Evolutionary conservation across 92 coral and sea anemone genomes (phyloP).

Genomic region (Zoanthus solanderi): DNA sequence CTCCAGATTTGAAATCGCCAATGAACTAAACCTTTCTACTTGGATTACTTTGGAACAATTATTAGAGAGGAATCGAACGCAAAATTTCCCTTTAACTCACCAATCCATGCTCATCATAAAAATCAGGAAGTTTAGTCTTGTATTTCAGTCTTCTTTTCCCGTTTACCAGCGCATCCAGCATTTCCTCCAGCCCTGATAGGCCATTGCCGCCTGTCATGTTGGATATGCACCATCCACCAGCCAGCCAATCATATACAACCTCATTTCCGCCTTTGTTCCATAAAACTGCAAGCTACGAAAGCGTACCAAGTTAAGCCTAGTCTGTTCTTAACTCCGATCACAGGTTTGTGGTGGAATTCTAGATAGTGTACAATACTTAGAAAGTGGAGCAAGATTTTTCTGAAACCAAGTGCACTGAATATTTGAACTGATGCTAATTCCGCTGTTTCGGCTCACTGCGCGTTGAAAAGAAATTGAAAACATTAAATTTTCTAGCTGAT

Average conservation of each 20-base stretch:
- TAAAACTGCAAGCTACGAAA: slow-evolving; percentile 73
- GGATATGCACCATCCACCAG: slow-evolving; percentile 88
- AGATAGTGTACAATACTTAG: background rate
- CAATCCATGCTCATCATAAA: slow-evolving; percentile 87
- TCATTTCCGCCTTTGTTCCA: slow-evolving; percentile 90
- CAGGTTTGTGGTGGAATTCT: background rate
- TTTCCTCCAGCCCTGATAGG: slow-evolving; percentile 61
- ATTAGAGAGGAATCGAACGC: background rate
- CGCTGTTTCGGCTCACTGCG: too few species aligned
- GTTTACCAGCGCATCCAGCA: slow-evolving; percentile 65
- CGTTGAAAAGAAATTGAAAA: too few species aligned
- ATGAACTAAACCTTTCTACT: too few species aligned
- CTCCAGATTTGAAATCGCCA: too few species aligned
- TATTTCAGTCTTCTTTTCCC: slow-evolving; percentile 78
- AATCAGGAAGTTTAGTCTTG: slow-evolving; percentile 62
- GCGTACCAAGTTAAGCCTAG: background rate
- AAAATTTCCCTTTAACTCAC: slow-evolving; percentile 52
- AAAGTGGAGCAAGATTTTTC: too few species aligned
- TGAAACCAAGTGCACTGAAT: too few species aligned
- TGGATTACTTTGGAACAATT: background rate
- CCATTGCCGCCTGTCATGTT: slow-evolving; percentile 53
- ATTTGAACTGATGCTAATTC: too few species aligned
- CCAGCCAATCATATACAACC: slow-evolving; percentile 87
- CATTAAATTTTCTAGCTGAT: too few species aligned
- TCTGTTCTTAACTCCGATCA: background rate